Percentiles rank a stretch among this genome's conserved stretches.
These are phyloP conservation scores for Reinhardtius hippoglossoides DNA, from an alignment of 2,113 vertebrate genomes.

Conservation along the genomic window DNA sequence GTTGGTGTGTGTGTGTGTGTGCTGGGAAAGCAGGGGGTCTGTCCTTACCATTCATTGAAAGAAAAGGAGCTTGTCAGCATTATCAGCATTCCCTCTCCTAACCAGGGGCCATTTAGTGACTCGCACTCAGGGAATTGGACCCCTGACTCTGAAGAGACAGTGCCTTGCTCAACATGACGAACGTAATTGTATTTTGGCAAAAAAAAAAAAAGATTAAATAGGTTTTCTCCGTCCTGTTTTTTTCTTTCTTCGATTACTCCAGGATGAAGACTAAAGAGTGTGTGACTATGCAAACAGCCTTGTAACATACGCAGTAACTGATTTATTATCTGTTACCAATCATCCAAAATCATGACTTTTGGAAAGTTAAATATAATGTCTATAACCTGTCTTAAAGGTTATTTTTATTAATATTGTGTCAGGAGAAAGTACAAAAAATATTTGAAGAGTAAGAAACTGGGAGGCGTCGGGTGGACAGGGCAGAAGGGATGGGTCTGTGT, in stretches of 20 bases:
- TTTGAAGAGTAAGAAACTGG: background rate
- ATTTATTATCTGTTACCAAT: too few relatives aligned
- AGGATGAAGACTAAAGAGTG: too few relatives aligned
- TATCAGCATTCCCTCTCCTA: constrained; percentile 46
- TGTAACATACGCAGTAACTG: too few relatives aligned
- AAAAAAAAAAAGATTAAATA: too few relatives aligned
- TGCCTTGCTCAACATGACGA: constrained; percentile 13
- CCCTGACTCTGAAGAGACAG: constrained; percentile 4
- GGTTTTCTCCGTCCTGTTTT: too few relatives aligned
- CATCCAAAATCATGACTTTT: background rate
- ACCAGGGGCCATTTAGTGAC: constrained; percentile 25
- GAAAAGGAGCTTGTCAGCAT: constrained; percentile 59
- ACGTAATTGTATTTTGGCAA: background rate
- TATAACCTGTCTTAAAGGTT: too few relatives aligned
- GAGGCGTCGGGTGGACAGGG: constrained; percentile 35
- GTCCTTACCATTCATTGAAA: constrained; percentile 30
- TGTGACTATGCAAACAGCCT: too few relatives aligned
- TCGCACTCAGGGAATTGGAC: constrained; percentile 10
- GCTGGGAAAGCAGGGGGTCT: constrained; percentile 45
- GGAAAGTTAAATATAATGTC: background rate
- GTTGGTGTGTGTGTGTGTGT: constrained; percentile 34
- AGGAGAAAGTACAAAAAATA: background rate
- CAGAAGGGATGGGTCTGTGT: constrained; percentile 55
- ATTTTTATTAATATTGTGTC: background rate
- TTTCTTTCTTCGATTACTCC: too few relatives aligned